These are phyloP conservation scores for Halcyon malimbica DNA, from an alignment of 2,113 vertebrate genomes.

Conservation along the genomic window DNA sequence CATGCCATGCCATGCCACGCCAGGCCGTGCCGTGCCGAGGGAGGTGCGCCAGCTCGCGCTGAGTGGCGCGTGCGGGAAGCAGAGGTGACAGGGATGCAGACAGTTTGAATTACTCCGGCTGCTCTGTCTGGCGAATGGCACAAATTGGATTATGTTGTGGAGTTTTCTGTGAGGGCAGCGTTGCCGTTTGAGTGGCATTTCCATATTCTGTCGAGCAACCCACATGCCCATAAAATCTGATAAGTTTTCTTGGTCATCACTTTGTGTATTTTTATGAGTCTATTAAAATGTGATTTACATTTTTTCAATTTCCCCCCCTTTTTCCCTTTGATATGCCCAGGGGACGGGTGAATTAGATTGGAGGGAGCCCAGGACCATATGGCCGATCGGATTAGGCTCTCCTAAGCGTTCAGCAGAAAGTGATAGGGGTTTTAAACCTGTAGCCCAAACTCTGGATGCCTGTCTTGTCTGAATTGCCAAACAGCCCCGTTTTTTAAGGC, in stretches of 20 bases:
- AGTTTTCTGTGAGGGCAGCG: not conserved
- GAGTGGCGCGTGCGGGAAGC: not conserved
- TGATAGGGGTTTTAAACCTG: constrained; percentile 19
- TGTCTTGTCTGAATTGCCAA: not conserved
- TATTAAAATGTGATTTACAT: constrained; percentile 72
- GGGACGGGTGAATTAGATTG: constrained; percentile 41
- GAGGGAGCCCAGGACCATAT: constrained; percentile 62
- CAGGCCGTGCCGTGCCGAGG: no score
- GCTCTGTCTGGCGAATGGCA: not conserved
- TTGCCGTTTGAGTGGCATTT: constrained; percentile 51
- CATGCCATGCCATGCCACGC: no score
- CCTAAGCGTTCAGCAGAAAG: constrained; percentile 31
- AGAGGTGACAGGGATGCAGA: constrained; percentile 28
- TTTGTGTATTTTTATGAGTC: constrained; percentile 70
- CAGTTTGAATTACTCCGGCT: not conserved
- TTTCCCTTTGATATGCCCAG: constrained; percentile 16
- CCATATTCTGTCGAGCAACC: constrained; percentile 41
- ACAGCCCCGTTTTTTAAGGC: not conserved
- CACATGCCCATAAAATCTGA: constrained; percentile 57
- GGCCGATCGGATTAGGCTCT: constrained; percentile 59
- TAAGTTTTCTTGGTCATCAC: constrained; percentile 60
- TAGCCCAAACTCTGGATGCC: not conserved
- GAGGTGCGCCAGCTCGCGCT: not conserved
- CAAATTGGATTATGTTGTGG: constrained; percentile 25
- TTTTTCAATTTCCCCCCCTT: constrained; percentile 29